These are phyloP conservation scores for Mionectes macconnelli DNA, from an alignment of 2,113 vertebrate genomes.

Conservation along the genomic window DNA sequence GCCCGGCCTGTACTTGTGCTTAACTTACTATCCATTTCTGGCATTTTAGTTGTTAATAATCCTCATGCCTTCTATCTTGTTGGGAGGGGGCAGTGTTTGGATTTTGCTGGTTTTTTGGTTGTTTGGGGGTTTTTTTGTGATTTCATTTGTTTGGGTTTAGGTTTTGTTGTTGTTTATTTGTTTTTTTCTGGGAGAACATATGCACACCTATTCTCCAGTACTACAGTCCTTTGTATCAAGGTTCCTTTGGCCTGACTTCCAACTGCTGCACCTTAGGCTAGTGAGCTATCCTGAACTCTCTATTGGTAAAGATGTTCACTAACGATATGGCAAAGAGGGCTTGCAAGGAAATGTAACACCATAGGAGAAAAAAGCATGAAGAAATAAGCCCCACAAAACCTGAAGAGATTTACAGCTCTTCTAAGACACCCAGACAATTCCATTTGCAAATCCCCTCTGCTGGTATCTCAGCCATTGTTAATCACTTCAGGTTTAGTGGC, in stretches of 20 bases:
- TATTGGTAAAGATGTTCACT: not conserved
- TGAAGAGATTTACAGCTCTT: not conserved
- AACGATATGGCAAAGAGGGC: not conserved
- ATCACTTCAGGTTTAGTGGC: not conserved
- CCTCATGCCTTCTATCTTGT: not conserved
- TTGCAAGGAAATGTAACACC: not conserved
- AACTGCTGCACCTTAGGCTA: not conserved
- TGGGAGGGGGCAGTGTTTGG: not conserved
- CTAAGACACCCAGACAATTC: not conserved
- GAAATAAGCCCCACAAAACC: not conserved
- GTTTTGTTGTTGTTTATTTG: not conserved
- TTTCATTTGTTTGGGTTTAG: not conserved
- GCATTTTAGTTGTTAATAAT: not conserved
- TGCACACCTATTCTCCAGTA: not conserved
- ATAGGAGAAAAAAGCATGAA: not conserved
- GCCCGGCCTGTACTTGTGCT: not conserved
- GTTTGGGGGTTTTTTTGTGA: accelerated
- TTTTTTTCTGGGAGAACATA: not conserved
- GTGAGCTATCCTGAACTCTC: not conserved
- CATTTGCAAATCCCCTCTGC: not conserved
- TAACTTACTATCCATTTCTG: not conserved
- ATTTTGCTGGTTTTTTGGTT: too few species aligned
- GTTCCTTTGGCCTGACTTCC: not conserved
- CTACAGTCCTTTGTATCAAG: not conserved
- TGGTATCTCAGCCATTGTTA: not conserved